A percentile compares a stretch with the other conserved stretches of the same genome.
These are phyloP conservation scores for Scotopteryx bipunctaria DNA, from an alignment of 2,888 invertebrate species.

Conservation along the genomic window DNA sequence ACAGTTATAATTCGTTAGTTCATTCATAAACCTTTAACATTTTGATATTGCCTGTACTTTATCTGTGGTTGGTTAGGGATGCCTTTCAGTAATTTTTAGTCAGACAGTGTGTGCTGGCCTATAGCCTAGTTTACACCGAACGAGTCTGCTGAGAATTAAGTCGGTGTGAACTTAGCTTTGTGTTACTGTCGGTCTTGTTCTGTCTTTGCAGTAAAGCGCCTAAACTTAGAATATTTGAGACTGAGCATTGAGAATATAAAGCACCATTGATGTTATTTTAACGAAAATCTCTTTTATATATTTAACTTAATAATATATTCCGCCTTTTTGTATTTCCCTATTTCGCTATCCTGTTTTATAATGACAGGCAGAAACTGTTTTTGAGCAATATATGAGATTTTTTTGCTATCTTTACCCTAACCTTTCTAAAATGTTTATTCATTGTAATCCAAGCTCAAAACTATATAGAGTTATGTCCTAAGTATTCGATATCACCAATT, in stretches of 20 bases:
- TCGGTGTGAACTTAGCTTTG: not conserved
- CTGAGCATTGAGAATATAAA: slow-evolving; percentile 32
- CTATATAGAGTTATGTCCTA: slow-evolving; percentile 18
- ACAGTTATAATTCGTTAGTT: no score
- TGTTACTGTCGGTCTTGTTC: slow-evolving; percentile 3
- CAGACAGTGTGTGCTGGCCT: not conserved
- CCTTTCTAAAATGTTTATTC: slow-evolving; percentile 31
- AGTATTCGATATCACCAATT: slow-evolving; percentile 37
- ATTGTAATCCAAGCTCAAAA: slow-evolving; percentile 30
- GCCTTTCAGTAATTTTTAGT: not conserved
- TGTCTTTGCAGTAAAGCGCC: slow-evolving; percentile 27
- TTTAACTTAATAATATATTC: no score
- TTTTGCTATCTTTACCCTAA: slow-evolving; percentile 26
- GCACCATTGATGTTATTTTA: slow-evolving; percentile 19
- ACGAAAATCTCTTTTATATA: not conserved
- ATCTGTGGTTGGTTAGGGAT: no score
- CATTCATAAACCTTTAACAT: no score
- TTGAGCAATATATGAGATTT: slow-evolving; percentile 31
- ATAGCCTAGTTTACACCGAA: not conserved
- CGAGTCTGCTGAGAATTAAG: not conserved
- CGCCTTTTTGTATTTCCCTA: slow-evolving; percentile 23
- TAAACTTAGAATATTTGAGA: slow-evolving; percentile 37
- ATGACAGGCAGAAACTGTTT: slow-evolving; percentile 20
- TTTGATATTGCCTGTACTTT: no score
- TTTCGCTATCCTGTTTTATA: slow-evolving; percentile 14